Evolutionary conservation across 2,888 invertebrate genomes (phyloP).

Genomic region (Scrobipalpa atriplicella): DNA sequence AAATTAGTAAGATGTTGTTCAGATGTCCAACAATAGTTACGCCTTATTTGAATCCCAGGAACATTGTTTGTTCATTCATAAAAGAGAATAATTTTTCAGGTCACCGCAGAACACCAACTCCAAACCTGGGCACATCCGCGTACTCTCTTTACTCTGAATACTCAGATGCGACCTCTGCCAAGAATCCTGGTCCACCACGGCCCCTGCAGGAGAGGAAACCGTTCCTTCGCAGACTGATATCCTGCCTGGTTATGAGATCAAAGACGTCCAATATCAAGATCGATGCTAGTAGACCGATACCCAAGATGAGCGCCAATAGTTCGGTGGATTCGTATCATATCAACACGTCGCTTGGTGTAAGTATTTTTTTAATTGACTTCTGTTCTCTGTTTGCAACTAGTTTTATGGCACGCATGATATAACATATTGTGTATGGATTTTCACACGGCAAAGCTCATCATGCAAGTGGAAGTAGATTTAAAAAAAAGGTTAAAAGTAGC

Average conservation of each 20-base stretch:
- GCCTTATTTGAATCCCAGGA: not conserved
- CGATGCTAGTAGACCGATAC: not conserved
- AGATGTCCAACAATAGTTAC: too few species aligned
- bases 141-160: conserved; percentile 55
- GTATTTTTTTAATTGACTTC: conserved; percentile 35
- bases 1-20: too few species aligned
- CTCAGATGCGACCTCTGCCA: conserved; percentile 33
- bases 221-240: conserved; percentile 64
- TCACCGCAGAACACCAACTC: conserved; percentile 55
- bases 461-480: too few species aligned
- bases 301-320: conserved; percentile 43
- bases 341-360: conserved; percentile 66
- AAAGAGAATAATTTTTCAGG: conserved; percentile 48
- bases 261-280: conserved; percentile 48
- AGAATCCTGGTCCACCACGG: not conserved
- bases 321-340: conserved; percentile 69
- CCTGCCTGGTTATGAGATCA: conserved; percentile 64
- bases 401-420: too few species aligned
- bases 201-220: conserved; percentile 49
- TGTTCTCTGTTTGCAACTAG: too few species aligned
- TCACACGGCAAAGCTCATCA: too few species aligned
- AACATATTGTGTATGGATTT: too few species aligned
- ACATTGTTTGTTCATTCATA: not conserved
- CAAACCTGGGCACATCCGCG: conserved; percentile 67
- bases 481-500: too few species aligned